Evolutionary conservation across 2,888 invertebrate genomes (phyloP), one percentile per base, ranked within the genome.

Genomic region (Pseudeuparius sepicola): DNA sequence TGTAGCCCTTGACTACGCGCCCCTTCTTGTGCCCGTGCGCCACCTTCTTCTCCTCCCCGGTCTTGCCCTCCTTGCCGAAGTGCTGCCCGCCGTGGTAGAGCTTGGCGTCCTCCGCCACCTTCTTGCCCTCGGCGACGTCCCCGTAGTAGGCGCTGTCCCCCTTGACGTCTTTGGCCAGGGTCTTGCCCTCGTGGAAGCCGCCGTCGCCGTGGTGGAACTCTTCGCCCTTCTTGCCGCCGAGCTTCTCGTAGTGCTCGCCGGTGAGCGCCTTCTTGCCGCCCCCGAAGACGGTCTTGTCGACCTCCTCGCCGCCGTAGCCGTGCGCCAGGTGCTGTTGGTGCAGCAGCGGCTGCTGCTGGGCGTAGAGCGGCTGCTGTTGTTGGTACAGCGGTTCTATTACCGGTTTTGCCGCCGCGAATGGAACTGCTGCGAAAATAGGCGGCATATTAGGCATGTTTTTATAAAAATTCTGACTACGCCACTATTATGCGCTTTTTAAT

Each of bases 1-100:
- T 75, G 56, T 71, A 76, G n/a, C 76, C 75, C 53, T 76, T 75
- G 54, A 73, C 71, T 9, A 68, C 67, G 51, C 75, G 75, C 1
- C 75, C 75, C 44, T 75, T 76, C 49, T 73, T 73, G 54, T 75
- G 74, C 26, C 71, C 70, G 33, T 68, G 67, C 3, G 70, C 68
- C 45, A 68, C 65, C 37, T 71, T 70, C 17, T 71, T 46, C 42
- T 71, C 66, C 33, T 67, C 69, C 34, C 70, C 71, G 35, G 70
- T 70, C 40, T 68, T 68, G 63, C 60, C 75, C 45, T 71, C 64
- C 51, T 73, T 69, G 46, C 71, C 67, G 37, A 67, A 58, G 39
- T 71, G 70, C 46, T 73, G 67, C 20, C 63, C 70, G 20, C 74
- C 73, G 51, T 69, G 65, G 45, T 72, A 75, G 39, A 57, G 63